Percentiles rank a stretch among this genome's conserved stretches.
Evolutionary conservation across 2,888 invertebrate genomes (phyloP).

Genomic region (Saturnia japonica): DNA sequence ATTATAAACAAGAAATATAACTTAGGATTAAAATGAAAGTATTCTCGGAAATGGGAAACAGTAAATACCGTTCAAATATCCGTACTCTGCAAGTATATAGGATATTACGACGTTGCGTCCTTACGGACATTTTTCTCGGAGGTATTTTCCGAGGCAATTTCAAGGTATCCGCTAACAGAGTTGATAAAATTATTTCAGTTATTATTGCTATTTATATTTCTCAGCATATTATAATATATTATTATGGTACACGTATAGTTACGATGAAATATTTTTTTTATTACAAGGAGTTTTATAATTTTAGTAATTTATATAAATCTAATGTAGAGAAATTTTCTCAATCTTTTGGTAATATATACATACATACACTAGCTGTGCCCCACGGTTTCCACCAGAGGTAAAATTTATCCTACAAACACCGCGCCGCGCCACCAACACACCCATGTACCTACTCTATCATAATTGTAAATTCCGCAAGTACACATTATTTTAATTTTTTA

Average conservation of each 20-base stretch:
- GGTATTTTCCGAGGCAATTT: constrained; percentile 20
- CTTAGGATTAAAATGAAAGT: not conserved
- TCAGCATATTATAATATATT: not conserved
- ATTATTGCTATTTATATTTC: not conserved
- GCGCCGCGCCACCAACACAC: too few relatives aligned
- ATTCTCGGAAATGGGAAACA: not conserved
- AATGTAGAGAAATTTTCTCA: too few relatives aligned
- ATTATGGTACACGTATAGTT: not conserved
- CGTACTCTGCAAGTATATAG: not conserved
- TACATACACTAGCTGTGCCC: too few relatives aligned
- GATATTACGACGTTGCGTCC: not conserved
- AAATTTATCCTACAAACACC: too few relatives aligned
- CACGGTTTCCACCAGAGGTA: too few relatives aligned
- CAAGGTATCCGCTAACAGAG: constrained; percentile 16
- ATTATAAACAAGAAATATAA: too few relatives aligned
- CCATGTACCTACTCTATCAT: too few relatives aligned
- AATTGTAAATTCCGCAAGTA: too few relatives aligned
- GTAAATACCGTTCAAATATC: not conserved
- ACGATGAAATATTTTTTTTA: not conserved
- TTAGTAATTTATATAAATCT: too few relatives aligned
- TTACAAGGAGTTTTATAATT: too few relatives aligned
- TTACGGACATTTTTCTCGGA: constrained; percentile 1
- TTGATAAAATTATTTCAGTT: constrained; percentile 14
- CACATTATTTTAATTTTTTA: too few relatives aligned
- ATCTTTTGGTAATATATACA: too few relatives aligned